phyloP scores from a whole-genome alignment of 37 sponge, comb jelly and placozoan genomes.

The Dysidea cf. avara region DNA sequence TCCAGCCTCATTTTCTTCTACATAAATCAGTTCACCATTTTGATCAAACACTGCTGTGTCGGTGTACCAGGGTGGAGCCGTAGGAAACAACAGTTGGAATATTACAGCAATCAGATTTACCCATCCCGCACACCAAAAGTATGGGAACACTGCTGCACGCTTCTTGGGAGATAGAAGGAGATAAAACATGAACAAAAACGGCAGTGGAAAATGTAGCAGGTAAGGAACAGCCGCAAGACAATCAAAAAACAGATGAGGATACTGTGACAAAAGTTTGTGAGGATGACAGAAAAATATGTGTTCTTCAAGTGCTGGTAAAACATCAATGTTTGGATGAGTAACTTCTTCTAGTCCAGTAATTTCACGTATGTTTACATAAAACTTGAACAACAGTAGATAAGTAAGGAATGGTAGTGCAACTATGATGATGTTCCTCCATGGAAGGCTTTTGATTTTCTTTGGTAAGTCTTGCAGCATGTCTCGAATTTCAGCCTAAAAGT shows the following conservation, averaged over 20 bases:
- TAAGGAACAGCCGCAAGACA: constrained; percentile 82
- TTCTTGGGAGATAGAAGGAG: constrained; percentile 11
- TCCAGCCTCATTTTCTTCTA: constrained; percentile 66
- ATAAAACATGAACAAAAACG: constrained; percentile 66
- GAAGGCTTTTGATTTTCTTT: constrained; percentile 12
- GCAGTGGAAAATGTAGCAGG: constrained; percentile 81
- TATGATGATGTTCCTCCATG: constrained; percentile 25
- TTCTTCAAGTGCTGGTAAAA: constrained; percentile 62
- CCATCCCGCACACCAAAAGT: constrained; percentile 88
- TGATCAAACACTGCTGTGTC: constrained; percentile 71
- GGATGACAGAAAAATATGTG: constrained; percentile 69
- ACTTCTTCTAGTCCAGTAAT: constrained; percentile 27
- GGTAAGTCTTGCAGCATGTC: neutral
- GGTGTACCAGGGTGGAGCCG: constrained; percentile 87
- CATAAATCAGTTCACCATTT: constrained; percentile 45
- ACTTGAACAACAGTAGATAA: constrained; percentile 64
- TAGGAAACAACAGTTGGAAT: constrained; percentile 74
- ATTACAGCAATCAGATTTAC: constrained; percentile 67
- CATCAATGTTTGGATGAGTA: constrained; percentile 32
- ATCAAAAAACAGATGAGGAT: constrained; percentile 73
- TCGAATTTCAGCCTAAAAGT: neutral
- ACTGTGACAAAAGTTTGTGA: constrained; percentile 68
- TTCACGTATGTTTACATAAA: constrained; percentile 40
- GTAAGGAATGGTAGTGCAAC: constrained; percentile 41
- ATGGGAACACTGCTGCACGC: constrained; percentile 45